Percentiles rank a stretch among this genome's conserved stretches.
Conservation (phyloP, 2,797 vertebrate species). For the Chiloscyllium punctatum region DNA sequence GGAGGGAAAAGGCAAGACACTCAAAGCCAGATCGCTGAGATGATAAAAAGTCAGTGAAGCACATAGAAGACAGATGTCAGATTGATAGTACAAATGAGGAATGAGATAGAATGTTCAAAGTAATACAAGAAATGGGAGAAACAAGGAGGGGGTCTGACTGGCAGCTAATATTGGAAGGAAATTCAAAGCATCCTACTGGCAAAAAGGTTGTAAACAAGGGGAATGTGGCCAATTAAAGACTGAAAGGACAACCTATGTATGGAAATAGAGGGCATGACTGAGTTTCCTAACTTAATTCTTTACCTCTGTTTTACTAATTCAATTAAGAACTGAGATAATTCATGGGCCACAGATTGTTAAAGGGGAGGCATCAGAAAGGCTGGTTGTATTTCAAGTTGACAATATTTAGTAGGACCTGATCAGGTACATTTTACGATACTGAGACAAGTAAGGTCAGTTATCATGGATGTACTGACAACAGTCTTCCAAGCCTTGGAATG, state of each 20-base stretch:
- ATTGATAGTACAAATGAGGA: not conserved
- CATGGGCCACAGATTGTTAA: not conserved
- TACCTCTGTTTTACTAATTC: not conserved
- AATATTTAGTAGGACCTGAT: not conserved
- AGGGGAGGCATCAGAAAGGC: not conserved
- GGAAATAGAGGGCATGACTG: not conserved
- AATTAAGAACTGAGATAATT: not conserved
- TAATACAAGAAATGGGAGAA: not conserved
- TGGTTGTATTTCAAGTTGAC: not conserved
- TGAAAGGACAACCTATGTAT: not conserved
- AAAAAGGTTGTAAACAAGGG: not conserved
- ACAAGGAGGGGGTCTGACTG: not conserved
- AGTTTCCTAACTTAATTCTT: not conserved
- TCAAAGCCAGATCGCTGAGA: not conserved
- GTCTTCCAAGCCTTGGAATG: not conserved
- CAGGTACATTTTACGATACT: not conserved
- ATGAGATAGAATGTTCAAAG: not conserved
- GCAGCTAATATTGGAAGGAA: not conserved
- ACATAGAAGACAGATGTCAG: not conserved
- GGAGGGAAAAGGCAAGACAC: not conserved
- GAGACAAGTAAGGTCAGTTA: not conserved
- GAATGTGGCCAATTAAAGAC: too few relatives aligned
- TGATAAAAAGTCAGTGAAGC: not conserved
- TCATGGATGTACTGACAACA: not conserved
- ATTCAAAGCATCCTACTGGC: not conserved